These are phyloP conservation scores for Eulemur albifrons DNA, from an alignment of 2,797 vertebrate genomes.

Conservation along the genomic window DNA sequence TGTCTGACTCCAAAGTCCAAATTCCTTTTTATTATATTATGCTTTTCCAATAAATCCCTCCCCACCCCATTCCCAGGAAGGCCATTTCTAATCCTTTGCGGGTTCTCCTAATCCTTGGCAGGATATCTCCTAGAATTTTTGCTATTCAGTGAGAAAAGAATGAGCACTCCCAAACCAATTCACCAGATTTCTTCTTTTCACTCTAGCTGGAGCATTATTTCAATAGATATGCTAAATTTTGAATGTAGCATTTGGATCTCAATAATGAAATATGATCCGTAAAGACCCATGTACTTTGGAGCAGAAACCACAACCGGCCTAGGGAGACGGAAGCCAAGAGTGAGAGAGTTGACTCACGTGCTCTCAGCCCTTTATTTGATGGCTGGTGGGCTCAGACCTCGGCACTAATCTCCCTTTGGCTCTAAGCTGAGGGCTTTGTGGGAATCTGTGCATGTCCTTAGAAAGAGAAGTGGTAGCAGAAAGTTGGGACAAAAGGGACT, in stretches of 20 bases:
- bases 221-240: neutral
- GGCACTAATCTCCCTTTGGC: neutral
- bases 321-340: neutral
- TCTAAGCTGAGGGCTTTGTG: neutral
- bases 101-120: neutral
- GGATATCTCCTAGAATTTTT: constrained; percentile 10
- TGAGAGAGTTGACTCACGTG: neutral
- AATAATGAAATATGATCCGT: neutral
- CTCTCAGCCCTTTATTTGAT: neutral
- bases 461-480: neutral
- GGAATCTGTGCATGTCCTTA: neutral
- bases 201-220: constrained; percentile 11
- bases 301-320: neutral
- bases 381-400: neutral
- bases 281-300: neutral
- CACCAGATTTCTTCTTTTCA: constrained; percentile 16
- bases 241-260: constrained; percentile 4
- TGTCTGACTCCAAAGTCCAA: neutral
- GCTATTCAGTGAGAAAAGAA: neutral
- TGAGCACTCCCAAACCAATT: neutral
- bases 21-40: constrained; percentile 26
- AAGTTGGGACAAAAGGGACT: neutral
- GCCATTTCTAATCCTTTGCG: neutral
- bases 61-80: neutral
- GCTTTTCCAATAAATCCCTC: constrained; percentile 29